Evolutionary conservation across 2,113 vertebrate genomes (phyloP).

Genomic region (Rattus norvegicus): DNA sequence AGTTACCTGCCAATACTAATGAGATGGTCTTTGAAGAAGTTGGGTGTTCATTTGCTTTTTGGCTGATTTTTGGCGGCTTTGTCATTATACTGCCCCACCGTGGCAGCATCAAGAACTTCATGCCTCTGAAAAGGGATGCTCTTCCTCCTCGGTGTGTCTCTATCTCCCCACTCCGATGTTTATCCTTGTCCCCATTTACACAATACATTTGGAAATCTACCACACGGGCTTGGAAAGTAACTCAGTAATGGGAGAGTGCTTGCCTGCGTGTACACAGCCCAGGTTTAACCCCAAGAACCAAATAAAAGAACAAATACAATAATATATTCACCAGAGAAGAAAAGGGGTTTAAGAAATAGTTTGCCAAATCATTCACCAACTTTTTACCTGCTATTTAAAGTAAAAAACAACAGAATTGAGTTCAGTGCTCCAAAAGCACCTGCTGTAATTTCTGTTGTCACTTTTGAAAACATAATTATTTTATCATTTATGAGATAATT

Average conservation of each 20-base stretch:
- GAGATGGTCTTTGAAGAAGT: constrained; percentile 21
- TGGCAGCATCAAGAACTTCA: constrained; percentile 67
- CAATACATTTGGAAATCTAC: not conserved
- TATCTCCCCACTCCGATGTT: not conserved
- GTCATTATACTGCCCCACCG: constrained; percentile 74
- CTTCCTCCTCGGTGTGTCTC: not conserved
- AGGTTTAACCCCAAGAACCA: not conserved
- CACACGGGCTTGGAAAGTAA: not conserved
- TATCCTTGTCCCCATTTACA: not conserved
- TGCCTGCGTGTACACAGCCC: too few species aligned
- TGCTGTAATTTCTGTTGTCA: constrained; percentile 68
- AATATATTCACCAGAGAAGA: not conserved
- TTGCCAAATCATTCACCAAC: constrained; percentile 57
- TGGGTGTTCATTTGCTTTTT: not conserved
- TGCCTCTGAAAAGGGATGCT: not conserved
- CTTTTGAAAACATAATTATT: constrained; percentile 80
- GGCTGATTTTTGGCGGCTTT: not conserved
- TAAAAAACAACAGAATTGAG: constrained; percentile 35
- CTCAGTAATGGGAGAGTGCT: not conserved
- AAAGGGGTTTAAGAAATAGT: constrained; percentile 38
- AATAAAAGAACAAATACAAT: not conserved
- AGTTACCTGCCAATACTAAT: constrained; percentile 52
- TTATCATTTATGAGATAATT: constrained; percentile 80
- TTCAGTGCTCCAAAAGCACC: constrained; percentile 64
- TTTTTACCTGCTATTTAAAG: constrained; percentile 52